Base-by-base conservation (phyloP, 1,140 invertebrate species). In the Drosophila rufa region DNA sequence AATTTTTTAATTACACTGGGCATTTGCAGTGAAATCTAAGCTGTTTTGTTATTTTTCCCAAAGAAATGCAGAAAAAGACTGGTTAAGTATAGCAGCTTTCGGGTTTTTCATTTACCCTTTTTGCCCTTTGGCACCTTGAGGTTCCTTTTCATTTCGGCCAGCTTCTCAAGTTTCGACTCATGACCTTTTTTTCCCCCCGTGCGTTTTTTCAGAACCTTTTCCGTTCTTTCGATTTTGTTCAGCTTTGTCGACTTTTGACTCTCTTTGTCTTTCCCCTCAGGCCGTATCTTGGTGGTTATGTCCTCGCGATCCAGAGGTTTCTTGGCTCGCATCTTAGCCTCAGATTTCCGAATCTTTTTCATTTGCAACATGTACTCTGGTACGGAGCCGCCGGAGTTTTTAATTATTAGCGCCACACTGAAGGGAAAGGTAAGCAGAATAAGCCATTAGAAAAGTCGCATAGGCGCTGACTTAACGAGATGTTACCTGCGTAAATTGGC, bases 341-440 rank as follows among this genome's bases (percentile, higher is more conserved):
- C 94, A 19, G 95, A 95, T 80, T 96, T 96, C 25, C 94, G 94
- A 60, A 95, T 94, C 87, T 96, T 96, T 79, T 97, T 97, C 90
- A 98, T 94, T 68, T 95, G 93, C 56, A 98, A 92, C 96, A 99
- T 97, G 92, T 97, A 99, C 2, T 97, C 96, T 2, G 98, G 98
- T 8, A 99, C 96, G 33, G 96, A 94, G 92, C 97, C 98, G 0
- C 98, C 98, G 9, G 98, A 98, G 84, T 97, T 95, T 82, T 95
- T 95, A 93, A 99, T 95, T 9, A 98, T 95, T 76, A 96, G 95
- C 1, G 97, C 97, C 92, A 99, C 98, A 87, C 97, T 98, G 48
- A 1, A 8, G 62, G 57, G 3, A 58, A 33, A 36, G 25, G 3
- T n/a, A 30, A 65, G 14, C 3, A 2, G 42, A 42, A 15, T 9